Conservation (phyloP, 2,888 invertebrate genomes). For the Clusia tigrina region DNA sequence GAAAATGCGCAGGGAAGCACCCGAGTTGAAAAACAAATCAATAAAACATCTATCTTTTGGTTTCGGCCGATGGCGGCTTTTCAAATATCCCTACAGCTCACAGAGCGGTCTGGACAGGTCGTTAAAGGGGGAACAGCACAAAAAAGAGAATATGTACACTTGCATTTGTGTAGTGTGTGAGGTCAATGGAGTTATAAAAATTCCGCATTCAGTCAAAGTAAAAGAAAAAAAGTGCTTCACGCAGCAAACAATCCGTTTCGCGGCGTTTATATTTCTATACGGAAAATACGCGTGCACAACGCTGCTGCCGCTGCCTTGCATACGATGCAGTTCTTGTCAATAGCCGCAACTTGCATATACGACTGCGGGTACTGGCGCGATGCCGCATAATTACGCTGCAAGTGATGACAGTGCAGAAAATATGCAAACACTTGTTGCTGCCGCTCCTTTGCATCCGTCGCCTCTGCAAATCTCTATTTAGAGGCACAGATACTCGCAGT, state of each 20-base stretch:
- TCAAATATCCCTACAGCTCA: no score
- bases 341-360: no score
- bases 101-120: no score
- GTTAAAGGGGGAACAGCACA: no score
- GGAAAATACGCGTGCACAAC: not conserved
- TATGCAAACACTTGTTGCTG: not conserved
- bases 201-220: not conserved
- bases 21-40: no score
- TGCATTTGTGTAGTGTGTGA: slow-evolving; percentile 1
- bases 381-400: slow-evolving; percentile 1
- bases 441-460: not conserved
- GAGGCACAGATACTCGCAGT: no score
- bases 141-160: no score
- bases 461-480: no score
- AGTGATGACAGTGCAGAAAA: not conserved
- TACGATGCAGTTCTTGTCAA: not conserved
- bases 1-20: no score
- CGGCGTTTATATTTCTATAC: not conserved
- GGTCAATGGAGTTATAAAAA: slow-evolving; percentile 4
- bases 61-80: no score
- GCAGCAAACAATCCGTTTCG: not conserved
- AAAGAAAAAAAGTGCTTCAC: not conserved
- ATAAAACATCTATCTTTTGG: no score
- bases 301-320: not conserved
- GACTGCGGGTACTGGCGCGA: no score